Evolutionary conservation across 2,888 invertebrate genomes (phyloP).

Genomic region (Colletes collaris): DNA sequence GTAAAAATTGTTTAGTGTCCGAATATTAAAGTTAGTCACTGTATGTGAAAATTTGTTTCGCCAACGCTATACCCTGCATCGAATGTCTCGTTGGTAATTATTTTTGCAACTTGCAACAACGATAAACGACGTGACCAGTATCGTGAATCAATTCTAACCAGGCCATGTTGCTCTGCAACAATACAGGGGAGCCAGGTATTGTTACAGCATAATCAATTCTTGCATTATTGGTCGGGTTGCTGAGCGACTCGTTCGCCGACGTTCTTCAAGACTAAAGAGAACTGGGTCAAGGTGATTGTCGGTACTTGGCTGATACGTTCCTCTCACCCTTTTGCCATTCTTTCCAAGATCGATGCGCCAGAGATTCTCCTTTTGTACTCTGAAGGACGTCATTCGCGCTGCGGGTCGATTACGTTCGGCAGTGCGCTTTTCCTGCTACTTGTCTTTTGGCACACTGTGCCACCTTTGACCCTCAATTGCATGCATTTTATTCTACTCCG

Average conservation of each 20-base stretch:
- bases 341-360: constrained; percentile 57
- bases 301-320: constrained; percentile 42
- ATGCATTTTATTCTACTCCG: too few species aligned
- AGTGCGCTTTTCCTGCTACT: neutral
- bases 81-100: neutral
- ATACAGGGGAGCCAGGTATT: constrained; percentile 10
- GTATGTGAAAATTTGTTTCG: too few species aligned
- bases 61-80: neutral
- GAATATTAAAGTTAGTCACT: too few species aligned
- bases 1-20: too few species aligned
- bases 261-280: constrained; percentile 59
- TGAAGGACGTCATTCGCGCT: constrained; percentile 37
- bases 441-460: too few species aligned
- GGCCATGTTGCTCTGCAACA: constrained; percentile 12
- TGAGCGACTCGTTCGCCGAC: constrained; percentile 38
- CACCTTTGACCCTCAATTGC: too few species aligned
- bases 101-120: neutral
- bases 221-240: constrained; percentile 26
- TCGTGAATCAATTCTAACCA: constrained; percentile 3
- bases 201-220: constrained; percentile 59
- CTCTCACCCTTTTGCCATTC: constrained; percentile 44
- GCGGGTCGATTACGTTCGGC: constrained; percentile 7
- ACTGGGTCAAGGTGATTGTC: constrained; percentile 64
- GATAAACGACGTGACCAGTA: neutral
- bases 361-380: constrained; percentile 47